Percentiles rank a stretch among this genome's conserved stretches.
Conservation (phyloP, 2,888 invertebrate species). For the Leucophenga maculata region DNA sequence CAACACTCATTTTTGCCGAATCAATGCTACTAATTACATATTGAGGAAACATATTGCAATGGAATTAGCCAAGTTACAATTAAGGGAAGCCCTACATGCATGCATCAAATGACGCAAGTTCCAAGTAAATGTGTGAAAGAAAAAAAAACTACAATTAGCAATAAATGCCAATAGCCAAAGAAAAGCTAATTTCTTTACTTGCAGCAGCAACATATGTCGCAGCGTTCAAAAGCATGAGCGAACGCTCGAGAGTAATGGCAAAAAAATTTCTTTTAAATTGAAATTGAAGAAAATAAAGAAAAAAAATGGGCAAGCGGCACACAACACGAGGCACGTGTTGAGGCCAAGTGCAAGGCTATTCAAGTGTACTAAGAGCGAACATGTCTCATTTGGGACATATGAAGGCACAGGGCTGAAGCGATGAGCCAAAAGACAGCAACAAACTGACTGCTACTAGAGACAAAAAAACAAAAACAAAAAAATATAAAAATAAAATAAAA, state of each 20-base stretch:
- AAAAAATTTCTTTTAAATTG: too few species aligned
- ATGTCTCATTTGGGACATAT: background rate
- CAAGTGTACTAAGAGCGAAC: too few species aligned
- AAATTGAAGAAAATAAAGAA: background rate
- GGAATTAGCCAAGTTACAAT: background rate
- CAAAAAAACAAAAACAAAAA: background rate
- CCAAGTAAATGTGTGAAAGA: background rate
- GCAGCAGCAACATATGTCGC: constrained; percentile 25
- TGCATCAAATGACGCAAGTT: background rate
- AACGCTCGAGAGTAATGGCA: background rate
- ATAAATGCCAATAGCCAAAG: background rate
- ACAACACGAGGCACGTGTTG: constrained; percentile 5
- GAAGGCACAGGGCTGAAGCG: background rate
- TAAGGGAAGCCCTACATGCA: background rate
- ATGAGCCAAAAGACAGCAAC: background rate
- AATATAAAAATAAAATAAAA: background rate
- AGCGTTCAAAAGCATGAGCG: background rate
- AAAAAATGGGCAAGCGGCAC: background rate
- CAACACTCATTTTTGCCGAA: too few species aligned
- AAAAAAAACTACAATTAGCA: background rate
- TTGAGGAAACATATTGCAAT: too few species aligned
- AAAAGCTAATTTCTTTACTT: background rate
- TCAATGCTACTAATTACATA: too few species aligned
- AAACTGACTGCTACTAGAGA: background rate
- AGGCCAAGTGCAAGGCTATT: constrained; percentile 18